These are phyloP conservation scores for Chaetogeoica ovagalla DNA, from an alignment of 2,888 invertebrate species.

Conservation along the genomic window DNA sequence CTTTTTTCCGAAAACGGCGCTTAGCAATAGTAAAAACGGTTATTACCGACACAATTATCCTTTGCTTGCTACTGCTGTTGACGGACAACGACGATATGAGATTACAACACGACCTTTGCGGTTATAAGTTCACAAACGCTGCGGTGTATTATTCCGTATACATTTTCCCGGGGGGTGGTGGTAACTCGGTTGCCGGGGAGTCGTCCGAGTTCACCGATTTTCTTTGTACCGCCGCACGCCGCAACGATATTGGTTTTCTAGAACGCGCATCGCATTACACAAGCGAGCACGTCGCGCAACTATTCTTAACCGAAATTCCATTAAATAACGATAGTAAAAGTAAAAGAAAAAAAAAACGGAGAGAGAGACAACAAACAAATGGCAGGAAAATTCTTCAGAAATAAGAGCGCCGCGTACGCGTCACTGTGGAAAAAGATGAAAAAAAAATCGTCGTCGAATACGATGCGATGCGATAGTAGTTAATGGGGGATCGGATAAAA, in stretches of 20 bases:
- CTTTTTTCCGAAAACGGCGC: not conserved
- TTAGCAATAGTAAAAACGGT: not conserved
- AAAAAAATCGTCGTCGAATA: no score
- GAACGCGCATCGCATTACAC: not conserved
- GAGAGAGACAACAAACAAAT: not conserved
- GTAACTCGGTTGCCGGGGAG: not conserved
- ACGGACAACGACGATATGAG: not conserved
- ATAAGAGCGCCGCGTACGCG: no score
- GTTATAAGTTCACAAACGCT: not conserved
- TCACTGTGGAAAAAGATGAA: no score
- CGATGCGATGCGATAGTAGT: no score
- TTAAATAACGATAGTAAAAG: not conserved
- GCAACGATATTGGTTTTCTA: not conserved
- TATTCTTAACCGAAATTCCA: not conserved
- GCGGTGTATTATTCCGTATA: not conserved
- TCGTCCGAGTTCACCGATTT: not conserved
- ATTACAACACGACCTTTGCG: conserved; percentile 2
- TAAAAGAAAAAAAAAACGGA: not conserved
- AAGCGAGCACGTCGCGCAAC: not conserved
- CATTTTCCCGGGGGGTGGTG: not conserved
- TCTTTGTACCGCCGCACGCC: not conserved
- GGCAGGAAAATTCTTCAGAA: no score
- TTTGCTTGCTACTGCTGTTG: not conserved
- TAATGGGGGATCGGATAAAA: no score
- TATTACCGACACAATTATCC: not conserved